Percentiles rank a stretch among this genome's conserved stretches.
phyloP scores from a whole-genome alignment of 92 coral and sea anemone species.

The Plumapathes pennacea region DNA sequence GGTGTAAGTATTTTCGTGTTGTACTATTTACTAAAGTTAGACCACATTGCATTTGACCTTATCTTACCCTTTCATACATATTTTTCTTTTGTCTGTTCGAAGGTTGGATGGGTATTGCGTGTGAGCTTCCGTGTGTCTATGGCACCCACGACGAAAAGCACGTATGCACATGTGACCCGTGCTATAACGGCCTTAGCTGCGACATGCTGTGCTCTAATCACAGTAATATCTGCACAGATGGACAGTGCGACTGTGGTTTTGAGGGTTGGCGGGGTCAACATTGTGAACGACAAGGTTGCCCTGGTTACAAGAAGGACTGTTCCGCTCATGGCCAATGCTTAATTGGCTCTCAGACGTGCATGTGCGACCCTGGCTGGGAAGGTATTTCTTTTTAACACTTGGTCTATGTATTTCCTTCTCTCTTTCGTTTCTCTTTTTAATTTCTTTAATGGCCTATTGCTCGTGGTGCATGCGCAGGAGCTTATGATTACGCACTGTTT shows the following conservation, averaged over 20 bases:
- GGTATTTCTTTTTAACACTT: too few species aligned
- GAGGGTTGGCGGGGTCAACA: slow-evolving; percentile 90
- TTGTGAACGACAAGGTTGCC: slow-evolving; percentile 89
- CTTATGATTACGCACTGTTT: too few species aligned
- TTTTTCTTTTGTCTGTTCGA: too few species aligned
- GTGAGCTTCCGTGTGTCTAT: slow-evolving; percentile 72
- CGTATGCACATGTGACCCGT: slow-evolving; percentile 71
- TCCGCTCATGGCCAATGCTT: slow-evolving; percentile 96
- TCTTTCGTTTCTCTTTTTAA: too few species aligned
- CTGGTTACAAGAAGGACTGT: slow-evolving; percentile 87
- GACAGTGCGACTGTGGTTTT: slow-evolving; percentile 89
- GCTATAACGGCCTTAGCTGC: slow-evolving; percentile 91
- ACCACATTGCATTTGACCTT: too few species aligned
- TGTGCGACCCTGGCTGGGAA: slow-evolving; percentile 89
- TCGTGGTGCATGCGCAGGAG: too few species aligned
- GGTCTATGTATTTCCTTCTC: too few species aligned
- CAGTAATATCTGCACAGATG: slow-evolving; percentile 61
- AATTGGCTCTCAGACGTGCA: slow-evolving; percentile 66
- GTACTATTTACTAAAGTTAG: too few species aligned
- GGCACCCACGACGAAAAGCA: slow-evolving; percentile 71
- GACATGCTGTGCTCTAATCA: slow-evolving; percentile 85
- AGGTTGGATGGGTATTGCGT: slow-evolving; percentile 94
- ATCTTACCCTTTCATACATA: too few species aligned
- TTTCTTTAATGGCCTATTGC: too few species aligned
- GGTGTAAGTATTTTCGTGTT: too few species aligned